Base-by-base conservation (phyloP, 37 sponge, comb jelly and placozoan genomes). In the Spongilla lacustris region DNA sequence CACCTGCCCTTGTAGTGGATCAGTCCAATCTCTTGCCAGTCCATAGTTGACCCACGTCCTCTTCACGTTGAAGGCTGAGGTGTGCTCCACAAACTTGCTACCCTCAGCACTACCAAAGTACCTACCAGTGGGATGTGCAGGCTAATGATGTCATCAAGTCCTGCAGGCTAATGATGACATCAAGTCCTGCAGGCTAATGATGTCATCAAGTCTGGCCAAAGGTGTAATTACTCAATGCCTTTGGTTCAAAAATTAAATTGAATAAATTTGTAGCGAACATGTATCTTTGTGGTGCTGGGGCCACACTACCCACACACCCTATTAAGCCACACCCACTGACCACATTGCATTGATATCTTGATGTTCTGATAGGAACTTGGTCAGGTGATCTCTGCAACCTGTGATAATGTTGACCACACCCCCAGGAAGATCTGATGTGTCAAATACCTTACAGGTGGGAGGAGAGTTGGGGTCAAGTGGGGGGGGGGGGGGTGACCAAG, bases 351-450 rank as follows among this genome's bases (percentile, higher is more conserved):
- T 88, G 68, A 94, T 85, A 78, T 94, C 94, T 79, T 96, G 99
- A 68, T 98, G 99, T 71, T 98, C 97, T 10, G 89, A 84, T 23
- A 98, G 83, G 78, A 90, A 94, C 89, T 97, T 96, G 24, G 92
- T 88, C 34, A 98, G 92, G 87, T 97, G 97, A 38, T 97, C 98
- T 73, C 92, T 84, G 26, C 81, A 77, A 50, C 96, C 97, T 46
- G 97, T 97, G 36, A 98, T 86, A 72, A 98, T 95, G 84, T 98
- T 98, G 67, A 98, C 96, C 85, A 98, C 99, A 76, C 99, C 99
- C 41, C 99, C 99, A 50, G 99, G 99, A 3, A 98, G 83, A 73
- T 98, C 99, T n/a, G 97, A 97, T 21, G 97, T 97, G 66, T 95
- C 97, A 87, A 98, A 97, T 48, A 98, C 96, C 97, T 96, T 70